These are phyloP conservation scores for Plebejus melissa DNA, from an alignment of 2,888 invertebrate species.

Conservation along the genomic window DNA sequence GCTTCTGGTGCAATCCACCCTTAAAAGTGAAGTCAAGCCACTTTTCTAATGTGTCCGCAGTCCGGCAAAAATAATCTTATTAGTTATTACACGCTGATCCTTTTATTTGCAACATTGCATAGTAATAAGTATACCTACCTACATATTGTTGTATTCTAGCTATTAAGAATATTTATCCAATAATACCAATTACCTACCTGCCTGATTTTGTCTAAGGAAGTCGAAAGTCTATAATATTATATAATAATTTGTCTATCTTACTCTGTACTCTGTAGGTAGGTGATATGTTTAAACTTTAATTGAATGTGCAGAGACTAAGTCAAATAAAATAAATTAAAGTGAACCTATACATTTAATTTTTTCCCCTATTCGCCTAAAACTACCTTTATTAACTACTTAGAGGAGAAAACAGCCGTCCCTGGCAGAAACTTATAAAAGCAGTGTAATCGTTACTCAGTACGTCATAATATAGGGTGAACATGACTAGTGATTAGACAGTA, in stretches of 20 bases:
- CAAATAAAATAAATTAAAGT: constrained; percentile 28
- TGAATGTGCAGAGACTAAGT: constrained; percentile 33
- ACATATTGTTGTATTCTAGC: neutral
- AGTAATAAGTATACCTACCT: neutral
- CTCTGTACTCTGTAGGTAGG: neutral
- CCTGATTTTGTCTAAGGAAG: neutral
- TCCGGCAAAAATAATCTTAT: no score
- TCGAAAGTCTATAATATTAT: neutral
- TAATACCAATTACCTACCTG: neutral
- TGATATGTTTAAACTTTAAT: neutral
- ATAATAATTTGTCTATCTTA: constrained; percentile 17
- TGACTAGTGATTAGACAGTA: no score
- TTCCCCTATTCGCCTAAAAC: neutral
- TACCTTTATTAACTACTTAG: no score
- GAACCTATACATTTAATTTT: neutral
- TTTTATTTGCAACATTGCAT: no score
- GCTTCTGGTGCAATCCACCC: no score
- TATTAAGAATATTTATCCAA: constrained; percentile 12
- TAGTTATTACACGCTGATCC: no score
- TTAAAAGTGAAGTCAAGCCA: no score
- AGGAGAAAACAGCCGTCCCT: no score
- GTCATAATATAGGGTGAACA: no score
- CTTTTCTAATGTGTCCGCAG: no score
- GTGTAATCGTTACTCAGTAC: no score
- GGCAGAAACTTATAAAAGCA: no score